A percentile compares a stretch with the other conserved stretches of the same genome.
Conservation (phyloP, 2,113 vertebrate genomes). For the Halcyon malimbica region DNA sequence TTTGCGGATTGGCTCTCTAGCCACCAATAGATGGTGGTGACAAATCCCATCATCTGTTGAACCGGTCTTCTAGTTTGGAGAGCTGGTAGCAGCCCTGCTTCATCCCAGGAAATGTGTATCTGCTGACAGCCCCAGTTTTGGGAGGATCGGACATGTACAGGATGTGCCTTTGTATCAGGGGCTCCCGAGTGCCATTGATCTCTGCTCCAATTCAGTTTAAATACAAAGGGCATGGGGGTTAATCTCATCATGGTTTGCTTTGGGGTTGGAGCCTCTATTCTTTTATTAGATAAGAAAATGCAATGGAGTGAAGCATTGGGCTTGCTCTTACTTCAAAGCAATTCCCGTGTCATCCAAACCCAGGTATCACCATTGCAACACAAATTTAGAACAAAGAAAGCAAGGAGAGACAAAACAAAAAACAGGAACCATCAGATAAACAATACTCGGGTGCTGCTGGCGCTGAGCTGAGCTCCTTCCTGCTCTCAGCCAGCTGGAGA, state of each 20-base stretch:
- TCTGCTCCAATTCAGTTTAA: not conserved
- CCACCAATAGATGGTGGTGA: not conserved
- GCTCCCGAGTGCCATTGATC: not conserved
- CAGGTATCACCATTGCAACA: not conserved
- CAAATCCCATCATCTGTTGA: not conserved
- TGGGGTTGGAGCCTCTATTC: not conserved
- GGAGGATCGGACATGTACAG: rapidly evolving
- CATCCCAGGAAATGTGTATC: not conserved
- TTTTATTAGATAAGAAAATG: not conserved
- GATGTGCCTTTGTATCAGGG: not conserved
- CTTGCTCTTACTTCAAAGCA: not conserved
- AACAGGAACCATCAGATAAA: slow-evolving; percentile 52
- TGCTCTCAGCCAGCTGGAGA: slow-evolving; percentile 8
- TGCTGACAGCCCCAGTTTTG: not conserved
- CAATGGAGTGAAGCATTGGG: rapidly evolving
- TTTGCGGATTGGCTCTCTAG: not conserved
- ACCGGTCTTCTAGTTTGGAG: not conserved
- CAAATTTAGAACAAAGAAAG: slow-evolving; percentile 11
- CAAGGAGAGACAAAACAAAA: not conserved
- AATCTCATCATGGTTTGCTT: not conserved
- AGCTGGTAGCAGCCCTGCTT: not conserved
- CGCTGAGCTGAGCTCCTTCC: not conserved
- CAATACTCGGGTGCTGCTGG: not conserved
- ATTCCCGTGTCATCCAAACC: not conserved
- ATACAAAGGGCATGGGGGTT: not conserved